Conservation (phyloP, 2,888 invertebrate genomes). For the Phasia obesa region DNA sequence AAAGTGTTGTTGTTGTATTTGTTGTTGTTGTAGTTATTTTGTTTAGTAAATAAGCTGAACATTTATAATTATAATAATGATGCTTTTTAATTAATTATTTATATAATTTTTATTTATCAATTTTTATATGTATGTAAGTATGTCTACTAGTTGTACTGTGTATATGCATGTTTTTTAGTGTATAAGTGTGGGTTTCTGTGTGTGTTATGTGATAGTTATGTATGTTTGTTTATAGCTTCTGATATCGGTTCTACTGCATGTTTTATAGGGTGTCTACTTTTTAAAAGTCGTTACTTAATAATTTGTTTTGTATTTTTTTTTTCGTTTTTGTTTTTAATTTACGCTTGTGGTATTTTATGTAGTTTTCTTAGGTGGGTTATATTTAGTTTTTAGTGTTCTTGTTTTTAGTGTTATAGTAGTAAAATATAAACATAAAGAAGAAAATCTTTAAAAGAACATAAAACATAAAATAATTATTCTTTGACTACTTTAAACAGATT, state of each 20-base stretch:
- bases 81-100: constrained; percentile 18
- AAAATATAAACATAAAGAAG: neutral
- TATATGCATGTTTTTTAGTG: no score
- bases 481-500: neutral
- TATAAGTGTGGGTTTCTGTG: constrained; percentile 44
- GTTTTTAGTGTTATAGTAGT: constrained; percentile 18
- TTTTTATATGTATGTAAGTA: constrained; percentile 27
- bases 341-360: constrained; percentile 57
- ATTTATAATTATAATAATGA: constrained; percentile 49
- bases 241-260: constrained; percentile 42
- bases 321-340: constrained; percentile 19
- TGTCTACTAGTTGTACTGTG: no score
- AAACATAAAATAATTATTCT: neutral
- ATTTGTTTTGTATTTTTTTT: constrained; percentile 31
- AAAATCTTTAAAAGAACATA: neutral
- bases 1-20: constrained; percentile 38
- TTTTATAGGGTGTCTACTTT: neutral
- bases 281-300: constrained; percentile 39
- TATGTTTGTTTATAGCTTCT: constrained; percentile 3
- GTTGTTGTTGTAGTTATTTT: constrained; percentile 20
- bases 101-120: constrained; percentile 18
- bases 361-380: constrained; percentile 63
- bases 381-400: constrained; percentile 48
- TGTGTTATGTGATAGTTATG: constrained; percentile 11
- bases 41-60: constrained; percentile 57